Percentiles rank a stretch among this genome's conserved stretches.
These are phyloP conservation scores for Morone chrysops DNA, from an alignment of 2,113 vertebrate species.

Conservation along the genomic window DNA sequence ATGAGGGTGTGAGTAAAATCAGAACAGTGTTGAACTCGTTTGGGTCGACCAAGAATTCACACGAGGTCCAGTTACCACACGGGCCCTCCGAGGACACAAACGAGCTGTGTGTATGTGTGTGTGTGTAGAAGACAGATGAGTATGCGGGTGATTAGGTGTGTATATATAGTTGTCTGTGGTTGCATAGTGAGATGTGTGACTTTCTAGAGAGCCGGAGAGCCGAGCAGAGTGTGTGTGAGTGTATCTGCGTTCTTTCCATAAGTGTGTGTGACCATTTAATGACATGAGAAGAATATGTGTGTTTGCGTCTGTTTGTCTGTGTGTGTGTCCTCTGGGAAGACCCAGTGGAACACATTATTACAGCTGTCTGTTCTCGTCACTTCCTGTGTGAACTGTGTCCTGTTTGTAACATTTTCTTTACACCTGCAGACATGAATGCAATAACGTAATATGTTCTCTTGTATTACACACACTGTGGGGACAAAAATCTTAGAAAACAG, in stretches of 20 bases:
- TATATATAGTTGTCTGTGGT: constrained; percentile 71
- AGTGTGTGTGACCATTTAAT: constrained; percentile 49
- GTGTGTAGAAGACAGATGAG: constrained; percentile 56
- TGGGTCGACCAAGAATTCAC: constrained; percentile 80
- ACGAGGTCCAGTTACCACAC: constrained; percentile 77
- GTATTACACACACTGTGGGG: neutral
- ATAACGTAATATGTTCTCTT: too few species aligned
- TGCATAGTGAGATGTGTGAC: constrained; percentile 60
- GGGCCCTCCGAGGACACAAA: constrained; percentile 65
- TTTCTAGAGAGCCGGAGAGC: constrained; percentile 51
- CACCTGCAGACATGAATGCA: neutral
- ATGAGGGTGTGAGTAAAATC: constrained; percentile 67
- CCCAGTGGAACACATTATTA: constrained; percentile 36
- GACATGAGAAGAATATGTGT: constrained; percentile 17
- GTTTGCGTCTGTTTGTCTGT: constrained; percentile 23
- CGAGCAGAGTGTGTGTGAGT: constrained; percentile 39
- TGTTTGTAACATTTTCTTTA: neutral
- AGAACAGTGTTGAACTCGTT: constrained; percentile 75
- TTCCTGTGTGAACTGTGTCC: constrained; percentile 18
- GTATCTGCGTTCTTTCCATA: constrained; percentile 59
- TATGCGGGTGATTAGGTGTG: constrained; percentile 66
- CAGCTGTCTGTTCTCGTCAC: constrained; percentile 55
- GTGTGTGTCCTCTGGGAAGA: constrained; percentile 49
- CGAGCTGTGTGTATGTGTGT: constrained; percentile 37
- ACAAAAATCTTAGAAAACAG: neutral